Percentiles rank a stretch among this genome's conserved stretches.
phyloP scores from a whole-genome alignment of 2,888 invertebrate genomes.

The Tachina lurida region DNA sequence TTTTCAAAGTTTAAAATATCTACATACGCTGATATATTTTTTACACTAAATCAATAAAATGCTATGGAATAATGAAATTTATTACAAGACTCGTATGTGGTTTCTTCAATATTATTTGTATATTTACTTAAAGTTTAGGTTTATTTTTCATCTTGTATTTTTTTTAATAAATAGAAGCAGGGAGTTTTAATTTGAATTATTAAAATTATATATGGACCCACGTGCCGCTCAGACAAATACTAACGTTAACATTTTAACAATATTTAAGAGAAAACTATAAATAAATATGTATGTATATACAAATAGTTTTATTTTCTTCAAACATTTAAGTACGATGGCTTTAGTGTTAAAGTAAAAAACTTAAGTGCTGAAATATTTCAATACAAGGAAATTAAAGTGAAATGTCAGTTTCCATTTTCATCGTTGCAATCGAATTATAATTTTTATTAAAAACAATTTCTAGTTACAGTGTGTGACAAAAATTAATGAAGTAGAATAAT shows the following conservation, averaged over 20 bases:
- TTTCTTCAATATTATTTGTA: slow-evolving; percentile 30
- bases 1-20: slow-evolving; percentile 63
- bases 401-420: too few species aligned
- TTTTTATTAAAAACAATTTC: too few species aligned
- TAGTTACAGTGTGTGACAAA: too few species aligned
- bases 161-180: background rate
- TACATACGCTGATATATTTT: background rate
- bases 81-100: slow-evolving; percentile 19
- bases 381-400: too few species aligned
- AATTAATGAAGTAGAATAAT: too few species aligned
- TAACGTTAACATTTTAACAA: background rate
- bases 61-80: background rate
- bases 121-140: slow-evolving; percentile 20
- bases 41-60: slow-evolving; percentile 50
- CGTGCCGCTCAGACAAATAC: slow-evolving; percentile 54
- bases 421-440: too few species aligned
- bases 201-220: slow-evolving; percentile 59
- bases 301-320: too few species aligned
- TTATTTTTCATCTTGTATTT: background rate
- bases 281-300: background rate
- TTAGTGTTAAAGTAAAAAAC: too few species aligned
- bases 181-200: slow-evolving; percentile 26
- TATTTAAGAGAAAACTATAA: slow-evolving; percentile 14
- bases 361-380: too few species aligned
- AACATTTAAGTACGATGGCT: too few species aligned